Conservation (phyloP, 2,797 vertebrate genomes). For the Dipus sagitta region DNA sequence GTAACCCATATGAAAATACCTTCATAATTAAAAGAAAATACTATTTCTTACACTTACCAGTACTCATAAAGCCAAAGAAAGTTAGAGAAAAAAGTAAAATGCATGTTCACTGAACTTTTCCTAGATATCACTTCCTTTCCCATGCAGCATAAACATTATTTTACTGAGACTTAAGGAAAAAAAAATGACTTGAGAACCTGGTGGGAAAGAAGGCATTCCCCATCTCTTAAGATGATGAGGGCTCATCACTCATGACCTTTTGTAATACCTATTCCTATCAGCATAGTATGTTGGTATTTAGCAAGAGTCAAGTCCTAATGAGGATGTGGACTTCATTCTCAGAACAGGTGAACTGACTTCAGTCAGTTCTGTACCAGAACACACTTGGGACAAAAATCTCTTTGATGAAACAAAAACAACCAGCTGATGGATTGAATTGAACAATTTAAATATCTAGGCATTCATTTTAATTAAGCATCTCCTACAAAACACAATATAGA, state of each 20-base stretch:
- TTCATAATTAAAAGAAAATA: constrained; percentile 2
- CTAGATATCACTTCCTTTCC: background rate
- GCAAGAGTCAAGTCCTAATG: background rate
- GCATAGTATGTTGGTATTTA: no score
- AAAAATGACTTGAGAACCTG: background rate
- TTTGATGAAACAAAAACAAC: constrained; percentile 17
- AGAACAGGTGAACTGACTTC: background rate
- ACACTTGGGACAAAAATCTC: background rate
- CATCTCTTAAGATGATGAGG: background rate
- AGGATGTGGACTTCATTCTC: constrained; percentile 9
- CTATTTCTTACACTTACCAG: background rate
- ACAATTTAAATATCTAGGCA: constrained; percentile 46
- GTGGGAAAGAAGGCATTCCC: background rate
- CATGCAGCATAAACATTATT: background rate
- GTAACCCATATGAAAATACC: background rate
- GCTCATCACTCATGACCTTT: background rate
- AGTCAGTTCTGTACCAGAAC: background rate
- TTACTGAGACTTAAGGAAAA: background rate
- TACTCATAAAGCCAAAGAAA: background rate
- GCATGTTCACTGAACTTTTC: background rate
- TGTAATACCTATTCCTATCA: background rate
- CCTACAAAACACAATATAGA: constrained; percentile 46
- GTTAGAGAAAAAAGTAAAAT: background rate
- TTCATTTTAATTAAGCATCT: constrained; percentile 66
- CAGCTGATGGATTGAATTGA: constrained; percentile 3